Conservation (phyloP, 2,113 vertebrate genomes). For the Chloropsis cyanopogon region DNA sequence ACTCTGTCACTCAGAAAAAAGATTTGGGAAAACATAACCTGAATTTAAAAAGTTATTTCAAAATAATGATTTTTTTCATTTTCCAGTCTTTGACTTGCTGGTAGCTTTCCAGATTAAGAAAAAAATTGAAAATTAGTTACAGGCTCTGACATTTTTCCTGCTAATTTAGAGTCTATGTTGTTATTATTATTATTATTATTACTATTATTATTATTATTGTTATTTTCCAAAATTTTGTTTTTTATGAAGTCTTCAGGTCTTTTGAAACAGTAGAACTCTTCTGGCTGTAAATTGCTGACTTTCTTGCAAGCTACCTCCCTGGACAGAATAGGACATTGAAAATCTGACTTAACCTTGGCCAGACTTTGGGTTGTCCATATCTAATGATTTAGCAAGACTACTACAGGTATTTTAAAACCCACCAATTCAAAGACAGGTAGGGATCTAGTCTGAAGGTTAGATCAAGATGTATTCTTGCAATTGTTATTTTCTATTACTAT, state of each 20-base stretch:
- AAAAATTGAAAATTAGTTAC: not conserved
- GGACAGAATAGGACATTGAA: not conserved
- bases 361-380: not conserved
- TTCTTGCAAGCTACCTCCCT: not conserved
- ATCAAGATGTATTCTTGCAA: not conserved
- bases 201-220: not conserved
- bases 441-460: not conserved
- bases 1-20: not conserved
- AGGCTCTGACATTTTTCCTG: not conserved
- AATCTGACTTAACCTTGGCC: not conserved
- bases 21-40: not conserved
- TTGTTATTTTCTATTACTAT: not conserved
- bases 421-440: not conserved
- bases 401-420: not conserved
- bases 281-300: not conserved
- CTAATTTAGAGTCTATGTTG: not conserved
- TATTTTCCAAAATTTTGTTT: not conserved
- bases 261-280: not conserved
- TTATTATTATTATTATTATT: not conserved
- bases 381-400: not conserved
- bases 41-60: not conserved
- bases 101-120: not conserved
- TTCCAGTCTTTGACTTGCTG: not conserved
- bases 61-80: slow-evolving; percentile 11
- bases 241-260: not conserved